Conservation (phyloP, 64 coral and sea anemone species). For the Stichodactyla mertensii region DNA sequence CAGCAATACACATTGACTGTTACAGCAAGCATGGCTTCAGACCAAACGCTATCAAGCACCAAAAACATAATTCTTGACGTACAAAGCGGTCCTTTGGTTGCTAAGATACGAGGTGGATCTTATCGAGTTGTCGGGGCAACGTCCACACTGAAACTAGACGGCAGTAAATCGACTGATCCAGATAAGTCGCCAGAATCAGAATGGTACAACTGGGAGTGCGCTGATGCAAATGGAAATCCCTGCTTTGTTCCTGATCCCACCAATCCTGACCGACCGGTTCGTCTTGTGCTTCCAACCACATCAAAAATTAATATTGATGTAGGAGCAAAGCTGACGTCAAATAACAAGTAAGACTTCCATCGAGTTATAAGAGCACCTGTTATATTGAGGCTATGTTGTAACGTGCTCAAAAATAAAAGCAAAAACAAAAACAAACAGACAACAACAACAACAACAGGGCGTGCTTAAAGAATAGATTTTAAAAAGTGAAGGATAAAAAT, state of each 20-base stretch:
- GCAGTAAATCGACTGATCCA: conserved; percentile 28
- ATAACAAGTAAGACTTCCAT: conserved; percentile 25
- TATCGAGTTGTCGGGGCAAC: conserved; percentile 36
- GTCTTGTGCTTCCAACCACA: conserved; percentile 15
- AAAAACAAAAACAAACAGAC: too few relatives aligned
- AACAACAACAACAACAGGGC: too few relatives aligned
- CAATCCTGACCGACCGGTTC: conserved; percentile 6
- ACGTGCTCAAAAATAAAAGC: too few relatives aligned
- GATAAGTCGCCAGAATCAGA: conserved; percentile 31
- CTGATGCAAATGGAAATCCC: background rate
- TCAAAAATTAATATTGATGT: conserved; percentile 39
- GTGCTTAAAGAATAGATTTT: too few relatives aligned
- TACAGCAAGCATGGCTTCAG: conserved; percentile 30
- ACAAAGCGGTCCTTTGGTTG: conserved; percentile 15
- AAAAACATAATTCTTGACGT: conserved; percentile 37
- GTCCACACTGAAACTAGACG: conserved; percentile 42
- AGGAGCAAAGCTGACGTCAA: conserved; percentile 29
- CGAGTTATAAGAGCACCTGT: too few relatives aligned
- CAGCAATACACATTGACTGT: conserved; percentile 64
- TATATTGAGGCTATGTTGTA: too few relatives aligned
- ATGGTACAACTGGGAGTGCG: conserved; percentile 58
- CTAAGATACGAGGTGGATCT: conserved; percentile 40
- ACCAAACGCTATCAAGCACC: conserved; percentile 18
- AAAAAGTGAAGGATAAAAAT: too few relatives aligned
- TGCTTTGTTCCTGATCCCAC: conserved; percentile 38